Conservation (phyloP, 1,140 invertebrate species). For the Lethocerus indicus region DNA sequence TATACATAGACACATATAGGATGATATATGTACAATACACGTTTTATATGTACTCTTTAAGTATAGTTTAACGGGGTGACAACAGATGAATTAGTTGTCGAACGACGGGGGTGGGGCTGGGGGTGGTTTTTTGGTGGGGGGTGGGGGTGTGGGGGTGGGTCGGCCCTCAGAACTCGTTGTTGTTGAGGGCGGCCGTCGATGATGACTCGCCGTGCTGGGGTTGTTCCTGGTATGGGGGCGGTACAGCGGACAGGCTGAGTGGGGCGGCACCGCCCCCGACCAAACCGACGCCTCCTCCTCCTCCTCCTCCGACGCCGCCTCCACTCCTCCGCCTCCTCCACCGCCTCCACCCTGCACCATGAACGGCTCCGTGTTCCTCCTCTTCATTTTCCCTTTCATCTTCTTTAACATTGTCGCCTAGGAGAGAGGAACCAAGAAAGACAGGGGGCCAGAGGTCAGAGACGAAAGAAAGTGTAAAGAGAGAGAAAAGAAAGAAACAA, state of each 20-base stretch:
- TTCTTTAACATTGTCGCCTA: conserved; percentile 79
- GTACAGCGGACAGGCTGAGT: background rate
- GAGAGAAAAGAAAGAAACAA: too few relatives aligned
- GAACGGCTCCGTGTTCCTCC: conserved; percentile 79
- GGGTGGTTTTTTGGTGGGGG: background rate
- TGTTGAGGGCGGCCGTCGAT: background rate
- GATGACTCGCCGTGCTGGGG: too few relatives aligned
- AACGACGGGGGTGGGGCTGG: too few relatives aligned
- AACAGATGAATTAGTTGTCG: too few relatives aligned
- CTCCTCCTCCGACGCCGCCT: background rate
- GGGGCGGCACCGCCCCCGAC: too few relatives aligned
- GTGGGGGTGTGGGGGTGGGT: too few relatives aligned
- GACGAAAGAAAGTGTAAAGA: too few relatives aligned
- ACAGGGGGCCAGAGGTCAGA: background rate
- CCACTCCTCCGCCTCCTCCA: conserved; percentile 6
- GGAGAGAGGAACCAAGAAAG: background rate
- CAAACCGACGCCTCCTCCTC: background rate
- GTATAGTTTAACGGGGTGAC: too few relatives aligned
- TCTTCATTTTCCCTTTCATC: conserved; percentile 86
- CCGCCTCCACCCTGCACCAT: conserved; percentile 34
- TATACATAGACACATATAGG: background rate
- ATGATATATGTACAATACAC: background rate
- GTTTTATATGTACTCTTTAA: too few relatives aligned
- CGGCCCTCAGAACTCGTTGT: conserved; percentile 8
- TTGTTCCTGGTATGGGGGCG: too few relatives aligned